Conservation (phyloP, 2,113 vertebrate genomes). For the Albula goreensis region DNA sequence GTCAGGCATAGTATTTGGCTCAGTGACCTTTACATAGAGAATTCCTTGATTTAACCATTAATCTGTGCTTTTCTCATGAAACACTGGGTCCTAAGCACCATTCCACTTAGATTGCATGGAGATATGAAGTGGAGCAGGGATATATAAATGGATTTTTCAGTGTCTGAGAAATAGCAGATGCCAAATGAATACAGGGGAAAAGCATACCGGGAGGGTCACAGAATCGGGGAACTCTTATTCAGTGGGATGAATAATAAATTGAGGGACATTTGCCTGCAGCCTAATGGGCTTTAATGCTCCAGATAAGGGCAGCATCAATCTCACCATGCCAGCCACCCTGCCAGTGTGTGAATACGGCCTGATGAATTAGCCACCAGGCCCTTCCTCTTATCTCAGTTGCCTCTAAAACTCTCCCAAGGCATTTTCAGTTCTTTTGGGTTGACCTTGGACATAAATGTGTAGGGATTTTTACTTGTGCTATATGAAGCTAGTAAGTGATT, state of each 20-base stretch:
- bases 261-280: slow-evolving; percentile 25
- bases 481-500: not conserved
- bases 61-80: not conserved
- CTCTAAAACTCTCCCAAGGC: slow-evolving; percentile 3
- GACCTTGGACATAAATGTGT: slow-evolving; percentile 13
- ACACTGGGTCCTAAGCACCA: not conserved
- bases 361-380: slow-evolving; percentile 37
- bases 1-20: not conserved
- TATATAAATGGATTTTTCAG: not conserved
- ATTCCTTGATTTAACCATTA: not conserved
- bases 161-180: not conserved
- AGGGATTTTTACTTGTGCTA: not conserved
- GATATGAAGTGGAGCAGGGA: not conserved
- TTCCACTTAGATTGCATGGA: not conserved
- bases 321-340: slow-evolving; percentile 40
- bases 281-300: slow-evolving; percentile 44
- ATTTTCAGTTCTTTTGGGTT: not conserved
- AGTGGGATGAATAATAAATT: slow-evolving; percentile 21
- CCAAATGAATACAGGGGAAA: slow-evolving; percentile 9
- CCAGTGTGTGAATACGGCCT: slow-evolving; percentile 27
- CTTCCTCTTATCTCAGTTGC: slow-evolving; percentile 13
- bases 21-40: not conserved
- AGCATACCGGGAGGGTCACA: not conserved
- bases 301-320: slow-evolving; percentile 8
- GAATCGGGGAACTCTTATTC: slow-evolving; percentile 26